Conservation (phyloP, 2,888 invertebrate genomes). For the Morpho achilles region DNA sequence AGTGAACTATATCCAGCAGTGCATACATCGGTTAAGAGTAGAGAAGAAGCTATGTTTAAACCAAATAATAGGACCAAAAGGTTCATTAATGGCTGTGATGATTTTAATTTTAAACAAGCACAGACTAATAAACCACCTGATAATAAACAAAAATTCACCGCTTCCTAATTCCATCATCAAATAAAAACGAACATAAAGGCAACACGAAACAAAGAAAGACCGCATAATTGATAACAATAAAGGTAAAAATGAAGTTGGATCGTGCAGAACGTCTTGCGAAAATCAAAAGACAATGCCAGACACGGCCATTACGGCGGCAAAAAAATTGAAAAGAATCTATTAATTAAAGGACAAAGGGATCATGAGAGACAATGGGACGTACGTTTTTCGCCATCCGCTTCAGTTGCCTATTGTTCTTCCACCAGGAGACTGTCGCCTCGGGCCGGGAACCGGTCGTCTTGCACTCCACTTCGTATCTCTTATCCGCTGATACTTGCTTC, state of each 20-base stretch:
- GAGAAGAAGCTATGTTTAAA: no score
- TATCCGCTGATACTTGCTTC: conserved; percentile 90
- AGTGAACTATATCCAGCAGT: no score
- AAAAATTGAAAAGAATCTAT: conserved; percentile 50
- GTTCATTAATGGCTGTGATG: no score
- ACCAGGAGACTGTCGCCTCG: conserved; percentile 92
- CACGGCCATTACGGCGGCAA: conserved; percentile 14
- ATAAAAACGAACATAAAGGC: not conserved
- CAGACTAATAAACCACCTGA: no score
- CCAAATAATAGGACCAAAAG: no score
- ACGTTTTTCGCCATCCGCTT: conserved; percentile 90
- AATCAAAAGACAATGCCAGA: conserved; percentile 18
- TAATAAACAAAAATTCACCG: no score
- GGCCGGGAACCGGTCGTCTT: conserved; percentile 92
- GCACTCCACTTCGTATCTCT: conserved; percentile 92
- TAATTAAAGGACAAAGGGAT: conserved; percentile 56
- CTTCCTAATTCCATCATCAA: no score
- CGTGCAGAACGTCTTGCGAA: conserved; percentile 10
- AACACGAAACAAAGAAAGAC: conserved; percentile 13
- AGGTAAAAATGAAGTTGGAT: conserved; percentile 16
- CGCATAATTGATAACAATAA: conserved; percentile 17
- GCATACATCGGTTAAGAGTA: no score
- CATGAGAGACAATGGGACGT: conserved; percentile 44
- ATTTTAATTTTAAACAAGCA: no score
- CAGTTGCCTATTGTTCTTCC: conserved; percentile 90